Conservation (phyloP, 35 echinoderm and acorn worm species). For the Stichopus chloronotus region DNA sequence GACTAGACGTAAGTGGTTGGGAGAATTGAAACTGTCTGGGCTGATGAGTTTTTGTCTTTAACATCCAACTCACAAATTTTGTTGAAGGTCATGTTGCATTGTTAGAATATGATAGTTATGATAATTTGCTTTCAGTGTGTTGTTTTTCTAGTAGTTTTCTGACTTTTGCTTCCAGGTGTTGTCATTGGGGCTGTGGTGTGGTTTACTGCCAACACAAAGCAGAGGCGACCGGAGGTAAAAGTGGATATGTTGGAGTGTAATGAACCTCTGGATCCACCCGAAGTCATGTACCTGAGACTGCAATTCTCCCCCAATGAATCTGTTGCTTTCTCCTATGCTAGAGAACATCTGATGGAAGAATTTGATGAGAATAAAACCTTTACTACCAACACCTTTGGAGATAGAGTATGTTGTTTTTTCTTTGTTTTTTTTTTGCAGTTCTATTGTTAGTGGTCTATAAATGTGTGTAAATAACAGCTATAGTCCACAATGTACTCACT, state of each 20-base stretch:
- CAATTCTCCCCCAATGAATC: slow-evolving; percentile 20
- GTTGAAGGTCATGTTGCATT: too few species aligned
- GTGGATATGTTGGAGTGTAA: not conserved
- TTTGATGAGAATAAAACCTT: not conserved
- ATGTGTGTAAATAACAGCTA: too few species aligned
- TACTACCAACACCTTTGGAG: slow-evolving; percentile 8
- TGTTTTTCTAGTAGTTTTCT: not conserved
- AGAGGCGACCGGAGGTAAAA: not conserved
- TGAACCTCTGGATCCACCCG: slow-evolving; percentile 10
- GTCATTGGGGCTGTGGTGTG: slow-evolving; percentile 74
- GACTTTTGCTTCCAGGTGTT: slow-evolving; percentile 52
- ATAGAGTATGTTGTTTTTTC: not conserved
- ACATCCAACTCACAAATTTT: too few species aligned
- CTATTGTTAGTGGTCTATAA: too few species aligned
- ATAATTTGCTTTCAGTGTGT: not conserved
- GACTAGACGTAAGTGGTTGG: too few species aligned
- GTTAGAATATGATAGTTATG: too few species aligned
- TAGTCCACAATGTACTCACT: too few species aligned
- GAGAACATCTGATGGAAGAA: slow-evolving; percentile 32
- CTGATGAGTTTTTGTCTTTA: too few species aligned
- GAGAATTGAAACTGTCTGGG: too few species aligned
- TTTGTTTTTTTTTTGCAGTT: too few species aligned
- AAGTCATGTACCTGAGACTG: slow-evolving; percentile 40
- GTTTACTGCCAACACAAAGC: slow-evolving; percentile 48
- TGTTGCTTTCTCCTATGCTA: slow-evolving; percentile 50